These are phyloP conservation scores for Otus sunia DNA, from an alignment of 2,113 vertebrate species.

Conservation along the genomic window DNA sequence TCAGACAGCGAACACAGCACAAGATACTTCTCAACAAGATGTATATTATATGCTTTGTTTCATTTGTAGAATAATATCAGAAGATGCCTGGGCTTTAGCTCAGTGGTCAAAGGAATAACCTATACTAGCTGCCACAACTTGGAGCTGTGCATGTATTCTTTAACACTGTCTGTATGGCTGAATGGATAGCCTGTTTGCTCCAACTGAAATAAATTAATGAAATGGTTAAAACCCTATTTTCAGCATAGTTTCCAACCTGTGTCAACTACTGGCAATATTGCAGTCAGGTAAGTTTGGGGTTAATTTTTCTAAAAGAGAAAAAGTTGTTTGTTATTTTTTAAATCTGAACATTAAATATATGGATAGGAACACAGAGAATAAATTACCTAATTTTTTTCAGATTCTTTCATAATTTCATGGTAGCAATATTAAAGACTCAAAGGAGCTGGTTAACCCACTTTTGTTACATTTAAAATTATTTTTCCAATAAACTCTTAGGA, in stretches of 20 bases:
- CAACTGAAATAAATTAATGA: neutral
- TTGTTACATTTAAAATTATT: neutral
- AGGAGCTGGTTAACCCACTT: neutral
- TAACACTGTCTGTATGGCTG: neutral
- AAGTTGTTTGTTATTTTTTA: neutral
- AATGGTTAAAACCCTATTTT: neutral
- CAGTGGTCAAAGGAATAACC: neutral
- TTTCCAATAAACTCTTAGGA: neutral
- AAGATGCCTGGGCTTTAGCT: neutral
- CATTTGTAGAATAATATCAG: neutral
- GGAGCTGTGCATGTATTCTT: neutral
- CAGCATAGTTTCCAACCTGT: neutral
- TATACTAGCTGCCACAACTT: neutral
- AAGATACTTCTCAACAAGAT: neutral
- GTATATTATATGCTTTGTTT: neutral
- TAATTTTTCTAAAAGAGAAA: neutral
- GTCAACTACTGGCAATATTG: neutral
- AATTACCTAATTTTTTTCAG: neutral
- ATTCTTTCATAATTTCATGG: neutral
- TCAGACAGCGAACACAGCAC: rapidly evolving
- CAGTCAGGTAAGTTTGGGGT: neutral
- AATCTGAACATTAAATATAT: neutral
- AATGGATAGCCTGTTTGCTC: neutral
- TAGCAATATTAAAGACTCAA: neutral
- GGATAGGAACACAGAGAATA: neutral